Percentiles rank a stretch among this genome's conserved stretches.
These are phyloP conservation scores for Stigmatopora argus DNA, from an alignment of 2,113 vertebrate genomes.

Conservation along the genomic window DNA sequence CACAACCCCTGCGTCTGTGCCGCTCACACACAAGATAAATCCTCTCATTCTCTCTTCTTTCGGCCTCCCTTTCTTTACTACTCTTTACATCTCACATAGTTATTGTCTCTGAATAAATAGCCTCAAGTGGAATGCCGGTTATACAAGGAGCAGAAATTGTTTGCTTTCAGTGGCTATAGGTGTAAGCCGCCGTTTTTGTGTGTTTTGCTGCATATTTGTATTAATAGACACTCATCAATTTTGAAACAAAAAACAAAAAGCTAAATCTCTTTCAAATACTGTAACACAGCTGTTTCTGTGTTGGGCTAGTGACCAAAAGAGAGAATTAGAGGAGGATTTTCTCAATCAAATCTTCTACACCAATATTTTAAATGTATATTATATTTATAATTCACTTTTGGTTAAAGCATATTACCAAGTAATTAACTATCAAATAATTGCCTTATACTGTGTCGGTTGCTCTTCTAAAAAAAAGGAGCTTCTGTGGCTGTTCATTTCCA, in stretches of 20 bases:
- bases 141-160: background rate
- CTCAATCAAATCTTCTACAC: background rate
- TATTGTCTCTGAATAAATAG: constrained; percentile 3
- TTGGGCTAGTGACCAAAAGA: background rate
- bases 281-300: background rate
- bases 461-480: constrained; percentile 5
- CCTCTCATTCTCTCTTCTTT: constrained; percentile 33
- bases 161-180: background rate
- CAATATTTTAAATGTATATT: background rate
- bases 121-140: background rate
- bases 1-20: constrained; percentile 74
- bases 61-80: constrained; percentile 12
- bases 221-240: background rate
- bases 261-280: background rate
- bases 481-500: constrained; percentile 9
- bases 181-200: background rate
- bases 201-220: background rate
- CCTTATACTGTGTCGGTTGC: background rate
- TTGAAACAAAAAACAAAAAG: background rate
- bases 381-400: background rate
- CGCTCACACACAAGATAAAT: constrained; percentile 63
- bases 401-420: background rate
- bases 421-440: background rate
- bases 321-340: background rate
- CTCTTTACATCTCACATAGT: constrained; percentile 21